Conservation (phyloP, 2,888 invertebrate genomes). For the Bembecia ichneumoniformis region DNA sequence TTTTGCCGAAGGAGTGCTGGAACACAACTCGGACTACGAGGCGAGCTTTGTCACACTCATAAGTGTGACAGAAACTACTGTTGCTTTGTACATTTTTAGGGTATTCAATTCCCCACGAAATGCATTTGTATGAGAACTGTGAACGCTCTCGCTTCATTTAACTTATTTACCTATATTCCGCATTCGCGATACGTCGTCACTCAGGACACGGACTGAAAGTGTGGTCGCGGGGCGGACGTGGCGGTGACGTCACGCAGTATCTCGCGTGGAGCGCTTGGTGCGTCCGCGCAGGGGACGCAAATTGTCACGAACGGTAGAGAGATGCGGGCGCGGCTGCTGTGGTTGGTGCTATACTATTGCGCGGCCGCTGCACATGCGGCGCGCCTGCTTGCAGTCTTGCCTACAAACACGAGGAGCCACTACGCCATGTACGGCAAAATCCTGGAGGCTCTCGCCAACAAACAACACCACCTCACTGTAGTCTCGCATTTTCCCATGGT, state of each 20-base stretch:
- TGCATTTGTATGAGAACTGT: too few species aligned
- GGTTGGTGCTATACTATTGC: conserved; percentile 26
- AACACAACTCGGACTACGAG: too few species aligned
- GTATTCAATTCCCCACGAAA: too few species aligned
- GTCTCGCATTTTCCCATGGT: conserved; percentile 65
- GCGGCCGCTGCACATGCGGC: conserved; percentile 40
- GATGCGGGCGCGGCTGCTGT: conserved; percentile 53
- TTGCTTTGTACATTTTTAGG: too few species aligned
- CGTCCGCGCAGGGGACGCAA: conserved; percentile 27
- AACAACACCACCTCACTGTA: conserved; percentile 57
- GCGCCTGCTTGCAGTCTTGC: conserved; percentile 57
- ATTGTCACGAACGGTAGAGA: conserved; percentile 40
- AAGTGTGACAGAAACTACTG: too few species aligned
- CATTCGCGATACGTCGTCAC: too few species aligned
- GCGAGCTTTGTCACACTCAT: too few species aligned
- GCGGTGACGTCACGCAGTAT: conserved; percentile 32
- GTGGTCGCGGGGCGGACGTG: conserved; percentile 1
- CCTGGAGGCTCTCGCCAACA: conserved; percentile 50
- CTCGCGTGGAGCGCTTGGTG: conserved; percentile 11
- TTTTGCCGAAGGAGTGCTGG: too few species aligned
- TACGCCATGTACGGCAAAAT: conserved; percentile 66
- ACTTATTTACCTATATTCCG: too few species aligned
- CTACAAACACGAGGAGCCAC: conserved; percentile 69
- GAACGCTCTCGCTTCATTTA: too few species aligned
- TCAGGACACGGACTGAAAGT: too few species aligned